Base-by-base conservation (phyloP, 2,888 invertebrate genomes). In the Buathra laborator region DNA sequence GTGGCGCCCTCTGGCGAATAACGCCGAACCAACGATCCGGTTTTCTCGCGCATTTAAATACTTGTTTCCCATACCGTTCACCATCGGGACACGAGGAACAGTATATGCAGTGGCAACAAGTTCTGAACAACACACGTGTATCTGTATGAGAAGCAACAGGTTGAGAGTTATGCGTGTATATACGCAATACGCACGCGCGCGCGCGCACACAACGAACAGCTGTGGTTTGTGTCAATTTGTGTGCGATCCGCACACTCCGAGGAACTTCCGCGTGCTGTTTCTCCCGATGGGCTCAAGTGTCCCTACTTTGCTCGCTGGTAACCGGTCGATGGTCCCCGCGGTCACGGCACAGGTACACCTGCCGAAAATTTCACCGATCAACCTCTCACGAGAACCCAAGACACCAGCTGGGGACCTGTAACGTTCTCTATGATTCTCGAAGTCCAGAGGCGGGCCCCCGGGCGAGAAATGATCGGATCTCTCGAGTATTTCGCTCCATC, bases 1-100 rank as follows among this genome's bases (percentile, higher is more conserved):
- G 91, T 92, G 91, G 92, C 91, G 92, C 91, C 92, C 92, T 92
- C 92, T 93, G 78, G 74, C 90, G 89, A 88, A 83, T 78, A 86
- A 85, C 83, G 81, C 72, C 86, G 87, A 83, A 92, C 87, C 85
- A 86, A 89, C 89, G 86, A 88, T 90, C 92, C 90, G 90, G 91
- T 91, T 89, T 90, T 90, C 59, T 71, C 82, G 70, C 72, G 79
- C 88, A 91, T 92, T 92, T 92, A 90, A 92, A 92, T 93, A 90
- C 90, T 90, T 89, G 89, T 86, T 90, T 89, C 87, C 90, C 72
- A 81, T 90, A 90, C 89, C 90, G 90, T 91, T 92, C 89, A 90
- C 89, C 84, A 84, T 72, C 86, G 77, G 82, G 81, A 75, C 66
- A 78, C 70, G 56, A 14, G n/a, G 70, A 67, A 37, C 62, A 44